Base-by-base conservation (phyloP, 64 coral and sea anemone genomes). In the Pocillopora damicornis region DNA sequence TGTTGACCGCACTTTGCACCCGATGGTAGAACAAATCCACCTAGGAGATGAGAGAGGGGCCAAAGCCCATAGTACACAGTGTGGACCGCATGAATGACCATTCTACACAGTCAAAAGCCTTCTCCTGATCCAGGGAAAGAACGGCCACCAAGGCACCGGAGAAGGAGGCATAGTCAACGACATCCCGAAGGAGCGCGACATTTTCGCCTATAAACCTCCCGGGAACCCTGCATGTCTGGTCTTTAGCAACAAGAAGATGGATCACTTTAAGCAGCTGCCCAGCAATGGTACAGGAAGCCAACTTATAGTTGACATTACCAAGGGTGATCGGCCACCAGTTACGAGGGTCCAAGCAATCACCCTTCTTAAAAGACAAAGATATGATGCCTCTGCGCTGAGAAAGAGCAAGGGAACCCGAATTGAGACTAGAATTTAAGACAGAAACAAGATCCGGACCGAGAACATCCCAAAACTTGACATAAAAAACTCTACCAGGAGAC, bases 401-500 rank as follows among this genome's bases (percentile, higher is more conserved):
- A 0, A 64, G 65, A 0, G 77, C 74, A 25, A 92, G 25, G 0
- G 37, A 58, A 9, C 75, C 60, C 15, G 12, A 1, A 0, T 9
- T 15, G 30, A 74, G 79, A 13, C 73, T 35, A 22, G 4, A 59
- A 22, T 91, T 91, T 0, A 91, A 35, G 25, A 72, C 64, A 7
- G n/a, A 13, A 5, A 92, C 91, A n/a, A 88, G 86, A 30, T 92
- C 91, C 0, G 18, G 20, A 11, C 85, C 85, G 1, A 92, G 1
- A 14, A 45, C 11, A 35, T 60, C 56, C 91, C 85, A 88, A n/a
- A 92, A 92, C 4, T 51, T n/a, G 0, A 81, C 5, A 74, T 92
- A 92, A 15, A 92, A 15, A 92, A 92, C 42, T 92, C 91, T 78
- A 82, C 82, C 9, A 86, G 91, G 0, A 92, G 73, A 13, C 91